Percentiles rank a stretch among this genome's conserved stretches.
Conservation (phyloP, 2,113 vertebrate species). For the Hemibagrus wyckioides region DNA sequence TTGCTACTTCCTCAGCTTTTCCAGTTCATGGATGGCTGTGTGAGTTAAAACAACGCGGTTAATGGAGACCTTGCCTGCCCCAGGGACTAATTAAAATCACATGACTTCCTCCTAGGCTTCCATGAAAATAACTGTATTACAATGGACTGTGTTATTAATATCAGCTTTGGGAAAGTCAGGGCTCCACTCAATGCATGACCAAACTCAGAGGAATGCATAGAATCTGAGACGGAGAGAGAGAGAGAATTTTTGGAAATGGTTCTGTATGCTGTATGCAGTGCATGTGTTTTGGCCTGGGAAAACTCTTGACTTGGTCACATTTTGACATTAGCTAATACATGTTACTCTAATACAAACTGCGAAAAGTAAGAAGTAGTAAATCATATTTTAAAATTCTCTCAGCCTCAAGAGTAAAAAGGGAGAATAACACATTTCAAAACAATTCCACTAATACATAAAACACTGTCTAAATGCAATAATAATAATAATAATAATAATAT, state of each 20-base stretch:
- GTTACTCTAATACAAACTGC: neutral
- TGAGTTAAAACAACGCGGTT: constrained; percentile 91
- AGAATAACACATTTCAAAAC: neutral
- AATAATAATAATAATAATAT: neutral
- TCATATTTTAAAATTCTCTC: neutral
- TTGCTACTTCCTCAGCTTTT: constrained; percentile 91
- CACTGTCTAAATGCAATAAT: neutral
- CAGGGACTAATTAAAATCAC: constrained; percentile 93
- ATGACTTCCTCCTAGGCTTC: constrained; percentile 97
- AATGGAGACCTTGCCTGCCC: constrained; percentile 83
- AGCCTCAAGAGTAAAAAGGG: neutral
- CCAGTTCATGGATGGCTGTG: constrained; percentile 92
- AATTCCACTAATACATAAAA: neutral
- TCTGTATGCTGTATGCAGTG: constrained; percentile 10
- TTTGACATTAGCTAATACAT: neutral
- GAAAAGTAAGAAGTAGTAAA: neutral
- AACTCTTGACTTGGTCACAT: neutral
- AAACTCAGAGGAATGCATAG: constrained; percentile 87
- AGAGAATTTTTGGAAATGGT: constrained; percentile 14
- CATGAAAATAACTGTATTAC: constrained; percentile 98
- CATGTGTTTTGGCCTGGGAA: constrained; percentile 4
- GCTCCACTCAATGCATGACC: constrained; percentile 80
- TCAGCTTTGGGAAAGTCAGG: constrained; percentile 92
- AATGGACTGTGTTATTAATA: constrained; percentile 99
- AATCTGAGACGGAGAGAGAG: constrained; percentile 67